phyloP scores from a whole-genome alignment of 2,797 vertebrate genomes.

The Paramormyrops hopkinsi region DNA sequence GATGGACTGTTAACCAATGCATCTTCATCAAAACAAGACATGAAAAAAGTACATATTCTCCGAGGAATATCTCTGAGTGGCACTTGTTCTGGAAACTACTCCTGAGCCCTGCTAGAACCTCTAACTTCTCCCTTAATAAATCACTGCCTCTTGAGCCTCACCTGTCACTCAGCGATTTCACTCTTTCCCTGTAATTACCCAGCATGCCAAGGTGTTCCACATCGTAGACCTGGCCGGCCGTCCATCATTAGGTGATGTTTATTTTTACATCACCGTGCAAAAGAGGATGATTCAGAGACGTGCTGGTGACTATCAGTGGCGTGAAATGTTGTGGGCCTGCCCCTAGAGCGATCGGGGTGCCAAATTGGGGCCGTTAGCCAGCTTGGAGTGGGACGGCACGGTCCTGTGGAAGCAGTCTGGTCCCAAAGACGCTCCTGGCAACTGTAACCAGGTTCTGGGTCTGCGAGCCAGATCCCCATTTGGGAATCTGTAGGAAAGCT shows the following conservation, averaged over 20 bases:
- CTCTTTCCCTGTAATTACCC: not conserved
- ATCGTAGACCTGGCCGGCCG: not conserved
- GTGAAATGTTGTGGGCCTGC: not conserved
- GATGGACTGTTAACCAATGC: too few species aligned
- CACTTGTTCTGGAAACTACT: not conserved
- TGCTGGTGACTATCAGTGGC: not conserved
- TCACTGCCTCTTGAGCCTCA: not conserved
- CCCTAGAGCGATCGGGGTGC: not conserved
- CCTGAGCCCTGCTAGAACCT: not conserved
- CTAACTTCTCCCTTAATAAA: slow-evolving; percentile 1
- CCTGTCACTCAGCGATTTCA: not conserved
- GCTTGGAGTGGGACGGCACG: not conserved
- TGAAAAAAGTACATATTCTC: not conserved
- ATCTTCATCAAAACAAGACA: not conserved
- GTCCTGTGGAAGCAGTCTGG: not conserved
- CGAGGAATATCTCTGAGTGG: not conserved
- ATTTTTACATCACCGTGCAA: not conserved
- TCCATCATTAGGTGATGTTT: not conserved
- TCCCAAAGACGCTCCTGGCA: not conserved
- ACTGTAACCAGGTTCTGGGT: not conserved
- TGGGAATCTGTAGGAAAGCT: not conserved
- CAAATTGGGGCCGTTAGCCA: not conserved
- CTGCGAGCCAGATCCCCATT: not conserved
- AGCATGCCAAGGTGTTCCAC: not conserved
- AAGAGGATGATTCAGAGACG: not conserved